Conservation (phyloP, 64 coral and sea anemone species). For the Anthopleura sola region DNA sequence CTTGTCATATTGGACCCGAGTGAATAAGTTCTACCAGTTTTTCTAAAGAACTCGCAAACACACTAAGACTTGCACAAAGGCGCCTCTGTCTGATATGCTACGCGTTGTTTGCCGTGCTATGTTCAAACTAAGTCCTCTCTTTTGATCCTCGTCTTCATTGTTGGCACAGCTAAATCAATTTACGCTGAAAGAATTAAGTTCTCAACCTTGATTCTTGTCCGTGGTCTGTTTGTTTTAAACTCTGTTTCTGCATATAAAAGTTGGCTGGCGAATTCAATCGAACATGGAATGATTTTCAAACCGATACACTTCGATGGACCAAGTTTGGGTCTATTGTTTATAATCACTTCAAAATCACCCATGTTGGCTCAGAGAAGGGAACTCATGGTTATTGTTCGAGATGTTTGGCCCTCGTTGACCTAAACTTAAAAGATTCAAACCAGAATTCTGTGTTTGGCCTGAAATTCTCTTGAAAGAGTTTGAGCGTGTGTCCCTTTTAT, state of each 20-base stretch:
- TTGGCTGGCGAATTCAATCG: neutral
- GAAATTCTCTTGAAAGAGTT: neutral
- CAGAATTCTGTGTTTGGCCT: neutral
- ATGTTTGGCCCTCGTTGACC: conserved; percentile 25
- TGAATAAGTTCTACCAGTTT: neutral
- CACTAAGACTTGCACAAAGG: neutral
- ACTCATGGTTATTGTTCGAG: neutral
- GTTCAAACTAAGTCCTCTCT: conserved; percentile 13
- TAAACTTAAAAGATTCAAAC: conserved; percentile 13
- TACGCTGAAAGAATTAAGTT: conserved; percentile 2
- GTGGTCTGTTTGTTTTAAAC: neutral
- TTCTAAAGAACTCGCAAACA: neutral
- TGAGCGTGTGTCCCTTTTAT: conserved; percentile 7
- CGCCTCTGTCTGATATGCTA: conserved; percentile 7
- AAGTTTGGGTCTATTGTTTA: neutral
- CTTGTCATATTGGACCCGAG: neutral
- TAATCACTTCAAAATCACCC: neutral
- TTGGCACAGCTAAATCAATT: conserved; percentile 26
- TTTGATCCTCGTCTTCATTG: conserved; percentile 14
- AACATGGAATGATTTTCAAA: neutral
- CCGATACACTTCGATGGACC: neutral
- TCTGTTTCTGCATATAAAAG: neutral
- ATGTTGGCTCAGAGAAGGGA: neutral
- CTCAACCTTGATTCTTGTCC: neutral
- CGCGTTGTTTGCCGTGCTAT: conserved; percentile 15